Conservation (phyloP, 2,888 invertebrate genomes). For the Neuroscelio doddi region DNA sequence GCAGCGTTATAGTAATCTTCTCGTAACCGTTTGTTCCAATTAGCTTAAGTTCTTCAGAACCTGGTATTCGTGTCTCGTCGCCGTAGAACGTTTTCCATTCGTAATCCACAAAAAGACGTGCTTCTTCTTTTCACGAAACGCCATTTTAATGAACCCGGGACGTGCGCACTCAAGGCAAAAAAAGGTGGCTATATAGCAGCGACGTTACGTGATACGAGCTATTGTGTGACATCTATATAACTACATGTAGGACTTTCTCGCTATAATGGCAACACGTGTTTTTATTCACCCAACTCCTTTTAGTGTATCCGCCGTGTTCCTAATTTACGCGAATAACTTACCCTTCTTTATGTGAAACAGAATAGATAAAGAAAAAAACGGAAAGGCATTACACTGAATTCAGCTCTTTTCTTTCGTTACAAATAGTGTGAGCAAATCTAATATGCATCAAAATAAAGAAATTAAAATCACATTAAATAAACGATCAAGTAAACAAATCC, state of each 20-base stretch:
- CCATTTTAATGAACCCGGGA: slow-evolving; percentile 34
- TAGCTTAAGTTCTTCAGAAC: slow-evolving; percentile 23
- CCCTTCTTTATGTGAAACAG: slow-evolving; percentile 21
- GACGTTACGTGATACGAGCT: slow-evolving; percentile 33
- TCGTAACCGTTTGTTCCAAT: slow-evolving; percentile 35
- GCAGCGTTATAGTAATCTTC: slow-evolving; percentile 27
- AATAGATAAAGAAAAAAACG: background rate
- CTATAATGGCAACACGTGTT: slow-evolving; percentile 30
- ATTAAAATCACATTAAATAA: no score
- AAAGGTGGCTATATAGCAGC: slow-evolving; percentile 12
- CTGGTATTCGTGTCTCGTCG: slow-evolving; percentile 33
- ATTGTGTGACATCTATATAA: slow-evolving; percentile 14
- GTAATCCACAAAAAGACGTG: slow-evolving; percentile 26
- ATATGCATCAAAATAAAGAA: no score
- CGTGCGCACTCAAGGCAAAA: slow-evolving; percentile 18
- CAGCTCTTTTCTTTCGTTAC: no score
- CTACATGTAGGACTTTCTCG: slow-evolving; percentile 19
- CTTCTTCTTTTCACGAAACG: slow-evolving; percentile 26
- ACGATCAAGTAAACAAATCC: no score
- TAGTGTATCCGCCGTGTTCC: slow-evolving; percentile 16
- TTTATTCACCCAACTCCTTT: slow-evolving; percentile 26
- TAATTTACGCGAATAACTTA: slow-evolving; percentile 24
- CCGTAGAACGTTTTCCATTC: slow-evolving; percentile 33
- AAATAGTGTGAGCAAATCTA: no score
- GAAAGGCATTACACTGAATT: background rate